phyloP scores from a whole-genome alignment of 2,888 invertebrate genomes.

The Stenotaenia linearis region DNA sequence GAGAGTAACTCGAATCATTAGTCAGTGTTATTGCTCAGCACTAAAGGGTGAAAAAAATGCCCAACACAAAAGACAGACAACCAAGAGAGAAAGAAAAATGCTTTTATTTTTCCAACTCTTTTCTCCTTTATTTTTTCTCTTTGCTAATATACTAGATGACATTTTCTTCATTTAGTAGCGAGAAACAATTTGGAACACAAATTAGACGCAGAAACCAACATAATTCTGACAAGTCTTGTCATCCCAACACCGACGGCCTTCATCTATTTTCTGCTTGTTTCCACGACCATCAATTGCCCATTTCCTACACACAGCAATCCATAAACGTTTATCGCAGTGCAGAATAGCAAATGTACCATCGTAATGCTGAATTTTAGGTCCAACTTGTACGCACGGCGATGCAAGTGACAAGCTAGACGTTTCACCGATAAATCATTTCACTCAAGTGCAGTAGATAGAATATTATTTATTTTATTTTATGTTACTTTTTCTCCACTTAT shows the following conservation, averaged over 20 bases:
- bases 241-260: background rate
- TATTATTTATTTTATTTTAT: background rate
- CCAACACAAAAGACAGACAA: background rate
- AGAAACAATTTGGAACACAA: background rate
- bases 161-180: background rate
- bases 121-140: background rate
- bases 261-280: too few species aligned
- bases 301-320: background rate
- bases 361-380: background rate
- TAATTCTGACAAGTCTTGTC: background rate
- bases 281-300: background rate
- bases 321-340: background rate
- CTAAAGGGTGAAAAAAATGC: background rate
- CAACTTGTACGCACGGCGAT: background rate
- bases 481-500: background rate
- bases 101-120: background rate
- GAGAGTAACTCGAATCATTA: conserved; percentile 4
- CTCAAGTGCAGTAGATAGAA: background rate
- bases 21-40: background rate
- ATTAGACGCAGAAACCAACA: too few species aligned
- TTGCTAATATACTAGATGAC: background rate
- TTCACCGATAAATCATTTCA: background rate
- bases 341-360: conserved; percentile 4
- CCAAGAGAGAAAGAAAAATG: background rate
- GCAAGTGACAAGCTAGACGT: background rate